These are phyloP conservation scores for Salminus brasiliensis DNA, from an alignment of 2,113 vertebrate genomes.

Conservation along the genomic window DNA sequence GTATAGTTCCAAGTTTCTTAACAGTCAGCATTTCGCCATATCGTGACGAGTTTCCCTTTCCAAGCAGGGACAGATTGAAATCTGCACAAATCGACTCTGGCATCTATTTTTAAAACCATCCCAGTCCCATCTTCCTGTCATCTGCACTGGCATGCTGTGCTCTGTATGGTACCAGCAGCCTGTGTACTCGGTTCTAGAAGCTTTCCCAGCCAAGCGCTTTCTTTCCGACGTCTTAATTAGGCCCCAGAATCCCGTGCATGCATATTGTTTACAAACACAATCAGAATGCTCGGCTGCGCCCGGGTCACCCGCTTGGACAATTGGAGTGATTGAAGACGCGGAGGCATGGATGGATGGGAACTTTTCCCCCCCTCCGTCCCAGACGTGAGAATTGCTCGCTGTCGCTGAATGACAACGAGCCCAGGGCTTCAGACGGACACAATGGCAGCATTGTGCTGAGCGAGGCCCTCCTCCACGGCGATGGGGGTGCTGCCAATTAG, in stretches of 20 bases:
- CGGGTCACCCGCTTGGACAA: slow-evolving; percentile 34
- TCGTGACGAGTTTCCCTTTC: not conserved
- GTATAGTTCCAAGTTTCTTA: not conserved
- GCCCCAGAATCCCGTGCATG: slow-evolving; percentile 21
- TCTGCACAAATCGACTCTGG: slow-evolving; percentile 29
- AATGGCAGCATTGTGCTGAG: slow-evolving; percentile 60
- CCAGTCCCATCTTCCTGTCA: slow-evolving; percentile 8
- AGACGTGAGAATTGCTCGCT: slow-evolving; percentile 54
- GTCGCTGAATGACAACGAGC: slow-evolving; percentile 63
- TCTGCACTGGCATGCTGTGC: slow-evolving; percentile 38
- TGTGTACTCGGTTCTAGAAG: slow-evolving; percentile 27
- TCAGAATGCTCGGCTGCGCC: slow-evolving; percentile 8
- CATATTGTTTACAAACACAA: slow-evolving; percentile 49
- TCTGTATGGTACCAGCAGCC: slow-evolving; percentile 35
- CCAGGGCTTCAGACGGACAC: slow-evolving; percentile 44
- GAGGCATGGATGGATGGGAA: slow-evolving; percentile 46
- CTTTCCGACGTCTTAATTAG: slow-evolving; percentile 42
- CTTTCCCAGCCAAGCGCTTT: slow-evolving; percentile 29
- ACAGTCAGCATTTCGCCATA: not conserved
- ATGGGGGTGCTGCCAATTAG: slow-evolving; percentile 58
- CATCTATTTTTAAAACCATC: slow-evolving; percentile 49
- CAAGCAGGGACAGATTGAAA: slow-evolving; percentile 37
- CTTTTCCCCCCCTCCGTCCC: slow-evolving; percentile 25
- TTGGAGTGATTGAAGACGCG: slow-evolving; percentile 22
- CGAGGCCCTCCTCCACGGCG: slow-evolving; percentile 19